Base-by-base conservation (phyloP, 2,888 invertebrate species). In the Druceiella hillmani region DNA sequence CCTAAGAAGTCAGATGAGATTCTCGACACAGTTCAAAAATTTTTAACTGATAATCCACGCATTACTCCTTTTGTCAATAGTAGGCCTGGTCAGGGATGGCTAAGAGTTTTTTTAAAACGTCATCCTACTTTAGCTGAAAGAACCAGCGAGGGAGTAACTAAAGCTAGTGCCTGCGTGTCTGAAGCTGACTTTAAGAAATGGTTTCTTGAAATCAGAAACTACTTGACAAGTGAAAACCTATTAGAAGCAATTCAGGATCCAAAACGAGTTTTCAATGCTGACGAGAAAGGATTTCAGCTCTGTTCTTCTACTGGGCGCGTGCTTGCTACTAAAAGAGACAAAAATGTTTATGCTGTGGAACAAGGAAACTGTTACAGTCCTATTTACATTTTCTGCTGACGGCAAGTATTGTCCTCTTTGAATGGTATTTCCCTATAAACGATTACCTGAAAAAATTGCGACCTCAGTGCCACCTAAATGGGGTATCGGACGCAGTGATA, bases 101-200 rank as follows among this genome's bases (percentile, higher is more conserved):
- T 43, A 5, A 43, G 40, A 35, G 46, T 47, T 26, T 53, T 55
- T 44, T 45, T 55, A 27, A 53, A 49, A 45, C 41, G 53, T 35
- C 52, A 55, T 28, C 50, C 52, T 5, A 41, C 20, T 27, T 41
- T 55, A 42, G 36, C 33, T 12, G 20, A 34, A 36, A 42, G 51
- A 39, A 52, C 46, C 5, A 41, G 41, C 6, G 52, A 54, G 39
- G 48, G 48, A 34, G 51, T 54, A 2, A 52, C 48, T 36, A 38
- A 48, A 31, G 50, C 54, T 15, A 53, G 54, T 42, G 48, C 51
- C 14, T 49, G 46, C 43, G 52, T 55, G 7, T 49, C 51, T 27
- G 54, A 57, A 46, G 34, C 15, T 5, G 46, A 55, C 35, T 51
- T 53, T 35, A 46, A 44, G 36, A 50, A 50, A 36, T 56, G 54